Conservation (phyloP, 2,888 invertebrate species). For the Cataglyphis rosenhaueri region DNA sequence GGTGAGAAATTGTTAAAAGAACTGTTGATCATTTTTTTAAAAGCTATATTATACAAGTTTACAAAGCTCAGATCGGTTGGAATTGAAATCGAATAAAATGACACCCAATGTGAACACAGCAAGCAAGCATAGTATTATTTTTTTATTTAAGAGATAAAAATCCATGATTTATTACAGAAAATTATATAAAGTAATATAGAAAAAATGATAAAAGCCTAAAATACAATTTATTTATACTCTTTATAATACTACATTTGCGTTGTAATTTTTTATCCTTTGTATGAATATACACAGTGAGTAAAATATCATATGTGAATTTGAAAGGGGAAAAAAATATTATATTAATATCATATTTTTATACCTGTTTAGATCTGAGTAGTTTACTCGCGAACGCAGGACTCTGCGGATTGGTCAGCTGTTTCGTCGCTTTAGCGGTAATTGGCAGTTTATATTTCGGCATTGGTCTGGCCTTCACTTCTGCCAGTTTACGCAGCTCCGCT, state of each 20-base stretch:
- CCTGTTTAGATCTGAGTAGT: conserved; percentile 43
- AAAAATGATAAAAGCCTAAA: background rate
- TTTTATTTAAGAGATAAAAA: conserved; percentile 11
- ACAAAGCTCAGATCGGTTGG: background rate
- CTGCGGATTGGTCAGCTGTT: conserved; percentile 88
- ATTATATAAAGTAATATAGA: background rate
- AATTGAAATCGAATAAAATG: conserved; percentile 13
- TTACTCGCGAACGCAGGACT: conserved; percentile 86
- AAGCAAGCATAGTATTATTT: background rate
- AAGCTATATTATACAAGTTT: conserved; percentile 60
- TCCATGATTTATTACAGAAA: background rate
- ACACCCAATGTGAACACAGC: background rate
- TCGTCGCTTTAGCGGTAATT: conserved; percentile 86
- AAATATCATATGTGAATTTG: background rate
- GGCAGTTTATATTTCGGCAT: conserved; percentile 87
- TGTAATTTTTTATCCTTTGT: background rate
- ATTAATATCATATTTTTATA: background rate
- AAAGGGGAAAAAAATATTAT: background rate
- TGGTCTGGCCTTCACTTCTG: conserved; percentile 89
- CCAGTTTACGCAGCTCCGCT: conserved; percentile 86
- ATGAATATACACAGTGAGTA: conserved; percentile 4
- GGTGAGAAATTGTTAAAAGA: conserved; percentile 46
- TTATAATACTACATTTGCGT: background rate
- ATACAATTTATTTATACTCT: conserved; percentile 15
- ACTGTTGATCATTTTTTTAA: conserved; percentile 61